Evolutionary conservation across 92 coral and sea anemone genomes (phyloP).

Genomic region (Chrysogorgia sp.): DNA sequence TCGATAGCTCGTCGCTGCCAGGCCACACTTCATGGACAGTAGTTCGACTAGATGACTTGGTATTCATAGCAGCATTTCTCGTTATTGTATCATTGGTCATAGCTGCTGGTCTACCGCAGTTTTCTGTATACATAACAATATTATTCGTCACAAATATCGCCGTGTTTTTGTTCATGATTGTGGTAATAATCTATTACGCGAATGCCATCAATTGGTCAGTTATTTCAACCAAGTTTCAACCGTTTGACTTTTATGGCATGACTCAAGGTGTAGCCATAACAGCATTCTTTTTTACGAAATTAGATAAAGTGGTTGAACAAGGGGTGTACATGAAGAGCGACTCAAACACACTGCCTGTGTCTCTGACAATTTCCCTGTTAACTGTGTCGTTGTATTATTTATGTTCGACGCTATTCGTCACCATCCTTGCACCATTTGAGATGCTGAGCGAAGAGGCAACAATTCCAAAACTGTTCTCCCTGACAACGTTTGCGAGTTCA

Average conservation of each 20-base stretch:
- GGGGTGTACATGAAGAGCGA: not conserved
- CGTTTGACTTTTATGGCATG: conserved; percentile 16
- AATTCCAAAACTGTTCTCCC: conserved; percentile 18
- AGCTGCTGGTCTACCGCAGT: not conserved
- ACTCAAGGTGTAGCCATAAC: conserved; percentile 24
- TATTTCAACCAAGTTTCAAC: conserved; percentile 22
- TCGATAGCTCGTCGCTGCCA: conserved; percentile 1
- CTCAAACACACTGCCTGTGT: conserved; percentile 2
- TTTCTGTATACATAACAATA: not conserved
- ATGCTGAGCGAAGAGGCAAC: not conserved
- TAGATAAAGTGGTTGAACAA: conserved; percentile 30
- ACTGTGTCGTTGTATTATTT: conserved; percentile 15
- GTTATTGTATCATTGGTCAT: conserved; percentile 7
- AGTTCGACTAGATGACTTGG: conserved; percentile 12
- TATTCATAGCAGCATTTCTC: conserved; percentile 6
- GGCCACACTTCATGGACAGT: not conserved
- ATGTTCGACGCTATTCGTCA: conserved; percentile 15
- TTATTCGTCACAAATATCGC: conserved; percentile 10
- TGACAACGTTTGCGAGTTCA: conserved; percentile 15
- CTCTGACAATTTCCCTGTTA: conserved; percentile 10
- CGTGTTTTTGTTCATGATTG: conserved; percentile 11
- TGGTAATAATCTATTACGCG: conserved; percentile 13
- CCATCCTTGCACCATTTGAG: conserved; percentile 14
- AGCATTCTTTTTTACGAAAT: conserved; percentile 26
- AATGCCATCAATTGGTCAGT: conserved; percentile 2